A percentile compares a stretch with the other conserved stretches of the same genome.
Conservation (phyloP, 2,888 invertebrate species). For the Choreutis nemorana region DNA sequence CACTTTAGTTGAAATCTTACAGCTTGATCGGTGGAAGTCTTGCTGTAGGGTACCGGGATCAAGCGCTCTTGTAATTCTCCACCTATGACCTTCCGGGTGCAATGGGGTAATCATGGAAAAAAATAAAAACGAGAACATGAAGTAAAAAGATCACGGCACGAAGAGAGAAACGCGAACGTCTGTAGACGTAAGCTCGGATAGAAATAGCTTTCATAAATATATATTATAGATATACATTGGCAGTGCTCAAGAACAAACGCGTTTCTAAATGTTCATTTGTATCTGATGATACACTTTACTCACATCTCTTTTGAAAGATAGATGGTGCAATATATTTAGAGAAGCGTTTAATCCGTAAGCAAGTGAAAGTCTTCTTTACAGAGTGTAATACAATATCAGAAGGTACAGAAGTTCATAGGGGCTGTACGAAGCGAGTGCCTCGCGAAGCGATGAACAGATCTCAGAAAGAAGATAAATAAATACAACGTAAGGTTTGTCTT, state of each 20-base stretch:
- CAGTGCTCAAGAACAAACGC: slow-evolving; percentile 4
- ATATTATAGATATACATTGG: slow-evolving; percentile 4
- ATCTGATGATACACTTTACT: slow-evolving; percentile 4
- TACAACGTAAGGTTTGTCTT: slow-evolving; percentile 48
- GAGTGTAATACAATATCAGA: slow-evolving; percentile 21
- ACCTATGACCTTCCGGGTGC: slow-evolving; percentile 99
- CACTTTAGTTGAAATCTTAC: slow-evolving; percentile 75
- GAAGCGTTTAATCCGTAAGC: slow-evolving; percentile 30
- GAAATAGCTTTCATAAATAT: slow-evolving; percentile 2
- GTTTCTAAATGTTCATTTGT: neutral
- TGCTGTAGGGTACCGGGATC: slow-evolving; percentile 99
- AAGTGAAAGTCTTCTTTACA: slow-evolving; percentile 30
- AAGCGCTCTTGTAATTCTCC: slow-evolving; percentile 99
- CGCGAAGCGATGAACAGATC: slow-evolving; percentile 48
- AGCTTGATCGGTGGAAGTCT: slow-evolving; percentile 99
- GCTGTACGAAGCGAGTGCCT: slow-evolving; percentile 54
- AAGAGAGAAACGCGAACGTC: slow-evolving; percentile 16
- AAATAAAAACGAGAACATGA: slow-evolving; percentile 66
- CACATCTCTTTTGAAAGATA: slow-evolving; percentile 6
- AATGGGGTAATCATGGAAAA: slow-evolving; percentile 83
- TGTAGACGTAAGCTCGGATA: neutral
- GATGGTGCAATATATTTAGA: slow-evolving; percentile 3
- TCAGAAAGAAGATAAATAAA: slow-evolving; percentile 41
- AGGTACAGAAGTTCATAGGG: slow-evolving; percentile 39
- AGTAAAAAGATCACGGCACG: slow-evolving; percentile 48